Evolutionary conservation across 2,113 vertebrate species (phyloP).

Genomic region (Tympanuchus pallidicinctus): DNA sequence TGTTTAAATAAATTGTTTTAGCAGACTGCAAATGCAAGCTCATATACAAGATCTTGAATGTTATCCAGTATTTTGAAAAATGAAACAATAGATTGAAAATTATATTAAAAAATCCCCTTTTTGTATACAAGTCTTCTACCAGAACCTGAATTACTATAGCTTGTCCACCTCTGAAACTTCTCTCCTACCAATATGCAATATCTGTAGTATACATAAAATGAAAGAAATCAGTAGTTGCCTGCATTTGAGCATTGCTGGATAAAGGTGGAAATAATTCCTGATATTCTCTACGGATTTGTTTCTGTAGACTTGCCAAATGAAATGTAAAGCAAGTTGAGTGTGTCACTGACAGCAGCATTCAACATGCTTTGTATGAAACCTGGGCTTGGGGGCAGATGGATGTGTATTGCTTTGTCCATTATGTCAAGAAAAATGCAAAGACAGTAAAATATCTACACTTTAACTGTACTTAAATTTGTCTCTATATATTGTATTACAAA

Average conservation of each 20-base stretch:
- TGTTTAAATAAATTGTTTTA: constrained; percentile 31
- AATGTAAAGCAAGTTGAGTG: neutral
- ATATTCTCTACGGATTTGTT: constrained; percentile 23
- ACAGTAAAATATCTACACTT: constrained; percentile 30
- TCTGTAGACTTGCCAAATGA: neutral
- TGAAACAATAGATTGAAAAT: constrained; percentile 35
- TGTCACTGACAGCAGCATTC: neutral
- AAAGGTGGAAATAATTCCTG: constrained; percentile 4
- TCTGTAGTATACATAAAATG: constrained; percentile 13
- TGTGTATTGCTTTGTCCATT: constrained; percentile 18
- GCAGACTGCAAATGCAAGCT: constrained; percentile 10
- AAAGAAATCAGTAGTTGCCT: constrained; percentile 18
- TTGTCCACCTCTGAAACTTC: constrained; percentile 63
- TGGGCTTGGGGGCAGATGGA: neutral
- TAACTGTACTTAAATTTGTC: constrained; percentile 64
- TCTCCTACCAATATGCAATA: constrained; percentile 13
- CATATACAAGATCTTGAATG: constrained; percentile 16
- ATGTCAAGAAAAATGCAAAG: constrained; percentile 57
- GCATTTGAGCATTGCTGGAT: constrained; percentile 43
- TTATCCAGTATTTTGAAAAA: constrained; percentile 56
- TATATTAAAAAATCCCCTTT: constrained; percentile 46
- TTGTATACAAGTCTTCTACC: constrained; percentile 34
- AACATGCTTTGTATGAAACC: neutral
- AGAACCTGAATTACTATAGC: constrained; percentile 33
- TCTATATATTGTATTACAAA: constrained; percentile 50